These are phyloP conservation scores for Caenorhabditis japonica DNA, from an alignment of 2,888 invertebrate genomes.

Conservation along the genomic window DNA sequence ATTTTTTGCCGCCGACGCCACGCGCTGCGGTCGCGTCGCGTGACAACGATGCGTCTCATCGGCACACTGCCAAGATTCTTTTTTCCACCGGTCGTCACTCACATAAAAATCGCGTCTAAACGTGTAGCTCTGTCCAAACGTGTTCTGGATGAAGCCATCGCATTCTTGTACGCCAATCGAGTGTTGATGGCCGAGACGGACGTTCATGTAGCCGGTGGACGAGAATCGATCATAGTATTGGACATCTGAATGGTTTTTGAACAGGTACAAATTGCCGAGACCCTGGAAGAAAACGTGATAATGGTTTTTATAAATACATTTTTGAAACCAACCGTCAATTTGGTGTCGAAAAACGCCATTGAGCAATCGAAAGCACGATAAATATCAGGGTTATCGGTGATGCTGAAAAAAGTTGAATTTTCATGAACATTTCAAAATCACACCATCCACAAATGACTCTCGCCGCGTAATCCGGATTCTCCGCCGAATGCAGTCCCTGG, in stretches of 20 bases:
- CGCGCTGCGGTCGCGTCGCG: too few relatives aligned
- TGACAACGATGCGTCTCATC: too few relatives aligned
- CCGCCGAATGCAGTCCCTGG: slow-evolving; percentile 61
- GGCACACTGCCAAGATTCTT: too few relatives aligned
- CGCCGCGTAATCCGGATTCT: slow-evolving; percentile 60
- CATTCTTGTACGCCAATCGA: slow-evolving; percentile 56
- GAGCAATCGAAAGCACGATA: slow-evolving; percentile 58
- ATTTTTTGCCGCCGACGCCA: too few relatives aligned
- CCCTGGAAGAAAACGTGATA: slow-evolving; percentile 47
- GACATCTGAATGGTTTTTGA: slow-evolving; percentile 56
- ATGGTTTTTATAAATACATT: background rate
- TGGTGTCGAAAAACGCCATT: slow-evolving; percentile 66
- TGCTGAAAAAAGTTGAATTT: slow-evolving; percentile 45
- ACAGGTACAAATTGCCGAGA: slow-evolving; percentile 67
- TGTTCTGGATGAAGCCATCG: slow-evolving; percentile 65
- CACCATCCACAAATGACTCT: slow-evolving; percentile 61
- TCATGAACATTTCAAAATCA: background rate
- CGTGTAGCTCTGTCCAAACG: slow-evolving; percentile 60
- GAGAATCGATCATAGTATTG: slow-evolving; percentile 64
- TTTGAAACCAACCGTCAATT: slow-evolving; percentile 49
- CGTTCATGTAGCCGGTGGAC: slow-evolving; percentile 61
- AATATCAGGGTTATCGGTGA: slow-evolving; percentile 61
- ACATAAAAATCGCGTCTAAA: slow-evolving; percentile 65
- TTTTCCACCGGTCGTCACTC: slow-evolving; percentile 10
- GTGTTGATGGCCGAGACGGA: slow-evolving; percentile 47